Evolutionary conservation across 2,888 invertebrate genomes (phyloP), one percentile per base, ranked within the genome.

Genomic region (Machimus atricapillus): DNA sequence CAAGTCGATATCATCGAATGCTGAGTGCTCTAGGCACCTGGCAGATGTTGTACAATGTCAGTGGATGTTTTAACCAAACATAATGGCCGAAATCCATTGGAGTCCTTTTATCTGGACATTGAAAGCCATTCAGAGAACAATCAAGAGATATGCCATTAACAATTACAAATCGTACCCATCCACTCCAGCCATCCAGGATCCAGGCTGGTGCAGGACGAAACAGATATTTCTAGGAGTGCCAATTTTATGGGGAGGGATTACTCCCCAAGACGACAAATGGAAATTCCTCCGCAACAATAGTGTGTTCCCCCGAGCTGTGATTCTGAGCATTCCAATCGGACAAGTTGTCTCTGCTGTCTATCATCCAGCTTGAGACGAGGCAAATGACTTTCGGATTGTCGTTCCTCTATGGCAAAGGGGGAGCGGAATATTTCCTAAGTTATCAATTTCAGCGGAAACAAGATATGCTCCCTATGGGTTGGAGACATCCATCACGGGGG

Each of bases 381-480:
- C 52, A 78, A 78, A 78, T 79, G 52, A 52, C 16, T 19, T 46
- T 27, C 7, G 27, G 14, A 16, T 31, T 52, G 43, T 52, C 46
- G 78, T 14, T 19, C 52, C 40, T n/a, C 23, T 12, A n/a, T n/a
- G 66, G 66, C 23, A 12, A 66, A 5, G 52, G 46, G 27, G 79
- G 43, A 56, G 23, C 3, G 27, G 31, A 52, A 79, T 52, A 52
- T 79, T 52, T 52, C 52, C 52, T 52, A 79, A 46, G 52, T 79
- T 79, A 79, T 79, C 79, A 79, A 27, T 79, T 79, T 52, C 79
- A 79, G 23, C 46, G 52, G 79, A 79, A 79, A 79, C 52, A 79
- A 79, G 79, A 79, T 79, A 79, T 79, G 52, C 52, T 34, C 79
- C 27, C 52, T 14, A n/a, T n/a, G 46, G 52, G 31, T 46, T 52